Percentiles rank a stretch among this genome's conserved stretches.
These are phyloP conservation scores for Arvicanthis niloticus DNA, from an alignment of 2,113 vertebrate species.

Conservation along the genomic window DNA sequence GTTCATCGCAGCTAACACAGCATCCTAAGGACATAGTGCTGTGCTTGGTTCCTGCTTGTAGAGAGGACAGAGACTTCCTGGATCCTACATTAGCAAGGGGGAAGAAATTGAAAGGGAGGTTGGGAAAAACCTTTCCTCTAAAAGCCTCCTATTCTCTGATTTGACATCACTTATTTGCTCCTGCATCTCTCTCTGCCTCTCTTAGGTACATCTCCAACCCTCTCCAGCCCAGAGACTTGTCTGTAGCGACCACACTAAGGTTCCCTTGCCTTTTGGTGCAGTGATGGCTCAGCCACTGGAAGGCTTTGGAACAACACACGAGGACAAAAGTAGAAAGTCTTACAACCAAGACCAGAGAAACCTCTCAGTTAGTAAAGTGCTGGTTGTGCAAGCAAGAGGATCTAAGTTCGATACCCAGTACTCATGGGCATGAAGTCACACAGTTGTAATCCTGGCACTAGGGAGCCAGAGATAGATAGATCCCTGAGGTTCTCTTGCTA, in stretches of 20 bases:
- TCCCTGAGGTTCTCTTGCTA: background rate
- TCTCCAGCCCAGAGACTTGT: background rate
- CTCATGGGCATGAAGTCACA: background rate
- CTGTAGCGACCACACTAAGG: background rate
- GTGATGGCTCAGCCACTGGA: background rate
- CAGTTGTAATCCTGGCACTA: too few species aligned
- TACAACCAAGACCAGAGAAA: background rate
- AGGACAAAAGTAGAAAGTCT: background rate
- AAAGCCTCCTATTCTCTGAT: background rate
- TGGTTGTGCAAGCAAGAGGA: background rate
- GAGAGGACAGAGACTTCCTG: background rate
- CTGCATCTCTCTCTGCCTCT: background rate
- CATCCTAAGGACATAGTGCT: slow-evolving; percentile 2
- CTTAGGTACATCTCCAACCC: background rate
- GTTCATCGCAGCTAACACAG: background rate
- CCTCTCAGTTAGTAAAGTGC: background rate
- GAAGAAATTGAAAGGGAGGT: background rate
- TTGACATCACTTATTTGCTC: background rate
- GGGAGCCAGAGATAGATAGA: background rate
- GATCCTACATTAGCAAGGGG: background rate
- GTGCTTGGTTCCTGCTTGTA: background rate
- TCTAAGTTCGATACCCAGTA: background rate
- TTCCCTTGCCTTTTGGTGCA: background rate
- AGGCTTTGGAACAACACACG: background rate
- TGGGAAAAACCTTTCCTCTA: background rate